A percentile compares a stretch with the other conserved stretches of the same genome.
These are phyloP conservation scores for Sander vitreus DNA, from an alignment of 2,113 vertebrate species.

Conservation along the genomic window DNA sequence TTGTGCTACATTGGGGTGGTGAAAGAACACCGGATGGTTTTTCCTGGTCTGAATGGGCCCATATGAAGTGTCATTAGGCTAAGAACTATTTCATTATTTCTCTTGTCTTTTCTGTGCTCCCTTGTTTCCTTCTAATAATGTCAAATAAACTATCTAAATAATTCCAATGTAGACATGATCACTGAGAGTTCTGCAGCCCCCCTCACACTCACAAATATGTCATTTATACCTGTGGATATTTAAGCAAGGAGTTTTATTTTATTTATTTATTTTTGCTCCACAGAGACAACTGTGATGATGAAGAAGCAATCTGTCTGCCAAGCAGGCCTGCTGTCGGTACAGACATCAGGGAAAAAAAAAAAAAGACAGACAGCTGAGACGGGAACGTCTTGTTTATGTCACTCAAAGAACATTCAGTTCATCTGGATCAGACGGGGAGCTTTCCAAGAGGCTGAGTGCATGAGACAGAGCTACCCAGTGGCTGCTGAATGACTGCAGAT, in stretches of 20 bases:
- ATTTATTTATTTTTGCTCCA: not conserved
- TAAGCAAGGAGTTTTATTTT: not conserved
- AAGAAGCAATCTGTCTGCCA: slow-evolving; percentile 14
- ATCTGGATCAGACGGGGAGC: not conserved
- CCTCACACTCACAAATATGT: not conserved
- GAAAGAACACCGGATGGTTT: too few relatives aligned
- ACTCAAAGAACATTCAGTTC: not conserved
- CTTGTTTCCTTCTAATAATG: not conserved
- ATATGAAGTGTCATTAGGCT: too few relatives aligned
- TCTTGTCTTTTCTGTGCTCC: too few relatives aligned
- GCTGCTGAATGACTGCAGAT: not conserved
- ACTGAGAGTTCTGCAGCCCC: not conserved
- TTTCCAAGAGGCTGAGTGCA: not conserved
- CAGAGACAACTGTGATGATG: slow-evolving; percentile 8
- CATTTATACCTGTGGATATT: not conserved
- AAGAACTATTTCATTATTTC: too few relatives aligned
- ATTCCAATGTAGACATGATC: not conserved
- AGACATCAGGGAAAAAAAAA: not conserved
- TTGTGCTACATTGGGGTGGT: too few relatives aligned
- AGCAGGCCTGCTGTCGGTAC: not conserved
- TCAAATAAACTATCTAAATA: not conserved
- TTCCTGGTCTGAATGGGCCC: too few relatives aligned
- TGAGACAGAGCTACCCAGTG: not conserved
- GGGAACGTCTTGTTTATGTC: not conserved
- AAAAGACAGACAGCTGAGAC: not conserved